Evolutionary conservation across 2,888 invertebrate genomes (phyloP).

Genomic region (Halictus quadricinctus): DNA sequence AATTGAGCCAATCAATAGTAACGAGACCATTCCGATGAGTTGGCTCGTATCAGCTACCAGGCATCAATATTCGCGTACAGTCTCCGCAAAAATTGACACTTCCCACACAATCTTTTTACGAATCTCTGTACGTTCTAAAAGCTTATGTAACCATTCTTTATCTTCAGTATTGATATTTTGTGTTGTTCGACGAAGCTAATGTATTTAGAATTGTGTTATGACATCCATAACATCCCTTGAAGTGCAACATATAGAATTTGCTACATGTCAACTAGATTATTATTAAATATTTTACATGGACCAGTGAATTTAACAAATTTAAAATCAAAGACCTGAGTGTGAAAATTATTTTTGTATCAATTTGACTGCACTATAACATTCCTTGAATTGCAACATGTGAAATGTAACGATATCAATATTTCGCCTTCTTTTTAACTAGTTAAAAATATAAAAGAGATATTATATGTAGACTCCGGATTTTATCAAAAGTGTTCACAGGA

Average conservation of each 20-base stretch:
- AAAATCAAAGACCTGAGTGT: neutral
- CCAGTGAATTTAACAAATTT: neutral
- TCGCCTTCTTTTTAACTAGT: no score
- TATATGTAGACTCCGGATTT: no score
- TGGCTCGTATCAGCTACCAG: neutral
- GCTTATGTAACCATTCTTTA: neutral
- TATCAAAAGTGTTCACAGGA: no score
- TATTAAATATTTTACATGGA: neutral
- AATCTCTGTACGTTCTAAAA: neutral
- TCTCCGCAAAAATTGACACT: neutral
- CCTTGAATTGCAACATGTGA: no score
- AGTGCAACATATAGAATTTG: no score
- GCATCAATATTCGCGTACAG: neutral
- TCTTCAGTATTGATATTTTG: neutral
- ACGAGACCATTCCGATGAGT: neutral
- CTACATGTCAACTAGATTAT: neutral
- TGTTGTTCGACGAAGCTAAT: neutral
- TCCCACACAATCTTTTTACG: neutral
- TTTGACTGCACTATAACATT: no score
- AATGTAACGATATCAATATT: no score
- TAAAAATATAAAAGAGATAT: no score
- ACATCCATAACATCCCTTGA: no score
- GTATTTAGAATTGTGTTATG: neutral
- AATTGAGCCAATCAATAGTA: conserved; percentile 2
- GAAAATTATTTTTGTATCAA: no score